phyloP scores from a whole-genome alignment of 2,113 vertebrate genomes.

The Corapipo altera region DNA sequence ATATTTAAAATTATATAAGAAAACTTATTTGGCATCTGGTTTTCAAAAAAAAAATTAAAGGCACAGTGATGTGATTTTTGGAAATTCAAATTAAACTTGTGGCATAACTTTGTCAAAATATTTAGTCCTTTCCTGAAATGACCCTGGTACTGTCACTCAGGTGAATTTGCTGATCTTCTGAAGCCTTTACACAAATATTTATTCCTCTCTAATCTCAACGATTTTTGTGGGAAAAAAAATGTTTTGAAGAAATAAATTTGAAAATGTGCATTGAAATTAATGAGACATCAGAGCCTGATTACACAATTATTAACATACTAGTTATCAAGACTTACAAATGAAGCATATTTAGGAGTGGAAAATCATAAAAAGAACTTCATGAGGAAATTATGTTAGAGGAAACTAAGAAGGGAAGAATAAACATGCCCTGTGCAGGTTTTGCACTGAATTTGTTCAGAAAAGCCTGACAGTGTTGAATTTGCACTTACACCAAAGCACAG shows the following conservation, averaged over 20 bases:
- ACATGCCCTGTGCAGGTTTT: neutral
- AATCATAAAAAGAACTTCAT: neutral
- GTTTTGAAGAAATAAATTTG: neutral
- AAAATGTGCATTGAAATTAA: neutral
- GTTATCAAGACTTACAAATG: neutral
- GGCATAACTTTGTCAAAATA: neutral
- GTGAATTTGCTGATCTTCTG: neutral
- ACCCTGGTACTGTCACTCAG: neutral
- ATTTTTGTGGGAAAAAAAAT: neutral
- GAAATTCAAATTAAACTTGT: neutral
- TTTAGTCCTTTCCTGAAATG: neutral
- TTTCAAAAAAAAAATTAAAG: neutral
- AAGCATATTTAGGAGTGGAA: neutral
- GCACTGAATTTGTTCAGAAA: neutral
- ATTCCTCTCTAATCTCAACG: neutral
- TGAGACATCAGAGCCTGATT: neutral
- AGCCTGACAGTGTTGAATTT: neutral
- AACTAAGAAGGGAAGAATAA: neutral
- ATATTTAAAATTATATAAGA: rapidly evolving
- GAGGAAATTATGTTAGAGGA: neutral
- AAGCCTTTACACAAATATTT: neutral
- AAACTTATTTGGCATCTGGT: neutral
- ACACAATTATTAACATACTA: neutral
- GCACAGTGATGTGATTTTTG: neutral
- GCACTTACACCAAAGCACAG: neutral